Evolutionary conservation across 2,797 vertebrate species (phyloP).

Genomic region (Pangasius macronema): DNA sequence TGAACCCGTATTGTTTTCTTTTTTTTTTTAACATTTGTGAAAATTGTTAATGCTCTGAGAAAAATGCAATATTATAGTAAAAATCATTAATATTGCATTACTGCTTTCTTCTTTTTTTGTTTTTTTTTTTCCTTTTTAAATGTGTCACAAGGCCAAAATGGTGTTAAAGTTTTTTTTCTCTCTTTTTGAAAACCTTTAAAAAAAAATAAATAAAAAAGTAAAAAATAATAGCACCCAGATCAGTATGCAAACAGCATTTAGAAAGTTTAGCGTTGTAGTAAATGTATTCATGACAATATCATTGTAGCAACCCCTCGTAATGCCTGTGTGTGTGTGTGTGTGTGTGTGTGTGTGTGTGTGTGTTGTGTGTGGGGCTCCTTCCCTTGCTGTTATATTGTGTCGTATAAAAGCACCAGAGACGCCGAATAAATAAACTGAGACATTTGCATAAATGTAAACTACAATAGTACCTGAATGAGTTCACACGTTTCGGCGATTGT

Average conservation of each 20-base stretch:
- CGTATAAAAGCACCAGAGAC: conserved; percentile 78
- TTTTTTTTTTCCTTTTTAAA: conserved; percentile 61
- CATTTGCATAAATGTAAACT: conserved; percentile 80
- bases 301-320: conserved; percentile 24
- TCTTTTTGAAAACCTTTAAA: conserved; percentile 63
- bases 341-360: not conserved
- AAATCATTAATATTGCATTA: conserved; percentile 18
- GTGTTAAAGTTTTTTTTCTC: conserved; percentile 72
- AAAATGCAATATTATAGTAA: conserved; percentile 48
- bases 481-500: conserved; percentile 72
- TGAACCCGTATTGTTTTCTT: conserved; percentile 67
- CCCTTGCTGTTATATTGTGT: conserved; percentile 73
- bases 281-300: conserved; percentile 41
- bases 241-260: conserved; percentile 77
- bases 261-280: conserved; percentile 70
- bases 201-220: conserved; percentile 61
- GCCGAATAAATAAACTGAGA: conserved; percentile 77
- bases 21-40: conserved; percentile 67
- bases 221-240: conserved; percentile 76
- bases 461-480: conserved; percentile 77
- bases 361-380: conserved; percentile 64
- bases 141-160: conserved; percentile 83
- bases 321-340: conserved; percentile 16
- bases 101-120: conserved; percentile 55
- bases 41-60: conserved; percentile 63